Base-by-base conservation (phyloP, 2,797 vertebrate species). In the Mergus octosetaceus region DNA sequence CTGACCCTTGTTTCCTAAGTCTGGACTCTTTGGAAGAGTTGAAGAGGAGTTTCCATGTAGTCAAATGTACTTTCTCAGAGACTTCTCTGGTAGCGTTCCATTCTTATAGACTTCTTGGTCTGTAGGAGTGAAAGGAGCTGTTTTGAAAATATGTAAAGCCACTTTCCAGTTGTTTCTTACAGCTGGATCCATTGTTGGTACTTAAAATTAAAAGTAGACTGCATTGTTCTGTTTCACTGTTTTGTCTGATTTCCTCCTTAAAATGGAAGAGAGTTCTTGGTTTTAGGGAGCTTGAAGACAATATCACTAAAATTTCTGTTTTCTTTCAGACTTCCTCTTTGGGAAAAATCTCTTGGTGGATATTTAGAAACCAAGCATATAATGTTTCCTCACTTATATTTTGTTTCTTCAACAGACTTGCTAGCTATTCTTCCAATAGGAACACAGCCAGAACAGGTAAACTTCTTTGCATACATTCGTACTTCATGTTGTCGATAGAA, bases 391-490 rank as follows among this genome's bases (percentile, higher is more conserved):
- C 65, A 90, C 45, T 98, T 99, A 96, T 99, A 92, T 97, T 99
- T 99, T 87, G 94, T 98, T 94, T 99, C 98, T 64, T 98, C 98
- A 32, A 94, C 97, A 80, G 98, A 98, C 90, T 96, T 99, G 70
- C 96, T 99, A 91, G 98, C 99, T 94, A 98, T 98, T 71, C 97
- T 99, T 69, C 98, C 98, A 51, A 98, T 98, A 95, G 98, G 98
- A 95, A 92, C 95, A 83, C 97, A 98, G 54, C 98, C 98, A 10
- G 97, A 96, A 94, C 96, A 98, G 97, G 98, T 99, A 98, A 86
- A 28, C 27, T 30, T 94, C 49, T 82, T 72, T 82, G 53, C 32
- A 14, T 58, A 11, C 3, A 53, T 38, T 45, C 54, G 13, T 38
- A 15, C 16, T 78, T 75, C 2, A 41, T 85, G 85, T 87, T 88